A percentile compares a stretch with the other conserved stretches of the same genome.
phyloP scores from a whole-genome alignment of 2,797 vertebrate species.

The Diplodus sargus region DNA sequence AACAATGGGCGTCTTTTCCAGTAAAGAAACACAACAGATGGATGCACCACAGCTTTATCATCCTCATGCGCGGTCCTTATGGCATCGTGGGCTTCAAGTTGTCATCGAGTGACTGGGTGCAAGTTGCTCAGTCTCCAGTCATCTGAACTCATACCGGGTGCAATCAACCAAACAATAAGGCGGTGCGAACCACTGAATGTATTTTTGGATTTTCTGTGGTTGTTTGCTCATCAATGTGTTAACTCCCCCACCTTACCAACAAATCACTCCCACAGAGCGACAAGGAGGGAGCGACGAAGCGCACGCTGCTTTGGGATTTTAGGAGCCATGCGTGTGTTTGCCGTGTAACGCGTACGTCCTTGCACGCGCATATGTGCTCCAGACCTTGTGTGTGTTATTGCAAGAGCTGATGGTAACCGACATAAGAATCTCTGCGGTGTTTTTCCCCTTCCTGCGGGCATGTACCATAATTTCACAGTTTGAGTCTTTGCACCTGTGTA shows the following conservation, averaged over 20 bases:
- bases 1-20: constrained; percentile 46
- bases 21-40: constrained; percentile 69
- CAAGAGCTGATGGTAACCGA: constrained; percentile 52
- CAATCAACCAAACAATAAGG: constrained; percentile 60
- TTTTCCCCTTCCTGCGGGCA: constrained; percentile 47
- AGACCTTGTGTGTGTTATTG: constrained; percentile 33
- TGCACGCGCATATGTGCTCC: constrained; percentile 7
- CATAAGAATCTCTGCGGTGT: constrained; percentile 44
- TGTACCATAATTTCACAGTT: constrained; percentile 51
- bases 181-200: constrained; percentile 46
- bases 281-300: constrained; percentile 41
- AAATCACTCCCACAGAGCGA: constrained; percentile 71
- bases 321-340: not conserved
- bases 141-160: constrained; percentile 60
- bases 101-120: constrained; percentile 58
- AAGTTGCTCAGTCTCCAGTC: constrained; percentile 73
- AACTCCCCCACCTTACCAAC: constrained; percentile 65
- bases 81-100: constrained; percentile 62
- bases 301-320: constrained; percentile 17
- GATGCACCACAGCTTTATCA: constrained; percentile 64
- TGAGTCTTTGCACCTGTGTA: constrained; percentile 61
- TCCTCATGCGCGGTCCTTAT: constrained; percentile 61
- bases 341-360: not conserved
- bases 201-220: constrained; percentile 70
- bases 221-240: constrained; percentile 68